Conservation (phyloP, 1,140 invertebrate species). For the Grapholita molesta region DNA sequence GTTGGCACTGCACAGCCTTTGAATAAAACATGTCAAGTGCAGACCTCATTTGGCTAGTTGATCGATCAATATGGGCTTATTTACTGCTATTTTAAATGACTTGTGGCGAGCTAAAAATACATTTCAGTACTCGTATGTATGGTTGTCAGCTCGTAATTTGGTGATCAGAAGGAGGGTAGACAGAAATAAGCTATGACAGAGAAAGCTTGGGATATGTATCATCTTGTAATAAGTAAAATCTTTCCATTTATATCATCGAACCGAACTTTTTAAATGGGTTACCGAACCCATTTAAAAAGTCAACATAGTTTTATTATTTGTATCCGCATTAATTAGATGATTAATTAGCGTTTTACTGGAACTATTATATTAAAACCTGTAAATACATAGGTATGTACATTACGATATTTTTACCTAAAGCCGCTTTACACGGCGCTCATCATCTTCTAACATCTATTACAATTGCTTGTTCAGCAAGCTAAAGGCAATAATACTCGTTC, state of each 20-base stretch:
- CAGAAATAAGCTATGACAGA: background rate
- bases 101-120: conserved; percentile 4
- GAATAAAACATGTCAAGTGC: conserved; percentile 13
- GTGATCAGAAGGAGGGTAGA: background rate
- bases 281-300: too few species aligned
- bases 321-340: too few species aligned
- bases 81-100: conserved; percentile 12
- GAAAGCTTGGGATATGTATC: background rate
- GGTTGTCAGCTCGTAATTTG: background rate
- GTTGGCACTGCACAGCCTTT: background rate
- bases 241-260: too few species aligned
- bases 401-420: too few species aligned
- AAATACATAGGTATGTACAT: too few species aligned
- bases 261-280: too few species aligned
- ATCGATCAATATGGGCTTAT: conserved; percentile 7
- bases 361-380: too few species aligned
- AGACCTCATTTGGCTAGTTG: background rate
- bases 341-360: too few species aligned
- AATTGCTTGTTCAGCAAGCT: background rate
- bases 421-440: too few species aligned
- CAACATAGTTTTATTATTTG: too few species aligned
- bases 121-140: background rate
- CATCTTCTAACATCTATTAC: background rate
- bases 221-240: too few species aligned
- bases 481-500: background rate